Evolutionary conservation across 2,113 vertebrate species (phyloP).

Genomic region (Antennarius striatus): DNA sequence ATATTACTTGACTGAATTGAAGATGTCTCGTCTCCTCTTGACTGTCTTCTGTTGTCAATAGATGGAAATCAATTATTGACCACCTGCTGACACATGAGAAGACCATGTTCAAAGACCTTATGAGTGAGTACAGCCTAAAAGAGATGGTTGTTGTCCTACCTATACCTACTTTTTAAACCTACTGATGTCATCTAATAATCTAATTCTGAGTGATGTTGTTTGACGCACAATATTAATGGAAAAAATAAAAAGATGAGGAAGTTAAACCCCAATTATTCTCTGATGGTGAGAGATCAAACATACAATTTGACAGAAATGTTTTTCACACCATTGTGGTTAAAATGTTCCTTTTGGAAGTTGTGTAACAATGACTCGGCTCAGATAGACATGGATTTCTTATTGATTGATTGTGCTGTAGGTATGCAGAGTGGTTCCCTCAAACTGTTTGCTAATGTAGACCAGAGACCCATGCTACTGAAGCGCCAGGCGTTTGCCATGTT

Average conservation of each 20-base stretch:
- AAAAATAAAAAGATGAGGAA: no score
- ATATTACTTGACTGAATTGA: neutral
- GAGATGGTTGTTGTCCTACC: neutral
- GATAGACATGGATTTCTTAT: no score
- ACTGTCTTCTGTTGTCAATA: conserved; percentile 55
- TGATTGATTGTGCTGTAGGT: conserved; percentile 69
- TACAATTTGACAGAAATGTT: no score
- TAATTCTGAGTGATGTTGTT: no score
- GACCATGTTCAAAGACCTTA: conserved; percentile 98
- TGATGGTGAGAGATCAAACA: no score
- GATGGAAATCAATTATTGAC: conserved; percentile 95
- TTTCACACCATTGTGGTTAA: no score
- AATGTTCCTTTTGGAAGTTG: neutral
- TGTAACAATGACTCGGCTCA: neutral
- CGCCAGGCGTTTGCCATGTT: conserved; percentile 95
- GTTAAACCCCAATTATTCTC: no score
- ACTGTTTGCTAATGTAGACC: conserved; percentile 87
- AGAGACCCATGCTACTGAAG: conserved; percentile 96
- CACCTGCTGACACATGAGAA: conserved; percentile 97
- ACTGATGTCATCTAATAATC: no score
- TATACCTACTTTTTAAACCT: no score
- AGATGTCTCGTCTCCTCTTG: conserved; percentile 2
- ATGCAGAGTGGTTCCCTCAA: conserved; percentile 96
- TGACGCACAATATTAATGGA: no score
- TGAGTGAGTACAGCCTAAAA: conserved; percentile 87